These are phyloP conservation scores for Tauraco hartlaubi DNA, from an alignment of 2,797 vertebrate species.

Conservation along the genomic window DNA sequence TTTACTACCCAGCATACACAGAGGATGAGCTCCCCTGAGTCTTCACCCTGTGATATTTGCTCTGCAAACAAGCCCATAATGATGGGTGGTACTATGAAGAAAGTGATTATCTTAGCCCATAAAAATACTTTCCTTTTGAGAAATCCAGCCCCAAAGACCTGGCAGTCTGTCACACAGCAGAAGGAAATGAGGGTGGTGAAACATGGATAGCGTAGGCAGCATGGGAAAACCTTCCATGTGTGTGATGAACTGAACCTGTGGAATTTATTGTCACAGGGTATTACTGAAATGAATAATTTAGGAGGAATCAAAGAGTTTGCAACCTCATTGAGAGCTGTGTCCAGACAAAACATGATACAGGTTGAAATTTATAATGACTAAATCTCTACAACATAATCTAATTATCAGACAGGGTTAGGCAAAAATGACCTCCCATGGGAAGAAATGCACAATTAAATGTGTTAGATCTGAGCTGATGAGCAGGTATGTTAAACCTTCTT, in stretches of 20 bases:
- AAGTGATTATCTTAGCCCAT: neutral
- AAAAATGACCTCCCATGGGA: slow-evolving; percentile 71
- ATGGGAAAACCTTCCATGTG: neutral
- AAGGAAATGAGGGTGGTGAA: neutral
- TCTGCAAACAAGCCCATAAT: neutral
- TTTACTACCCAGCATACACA: neutral
- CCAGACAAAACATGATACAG: slow-evolving; percentile 57
- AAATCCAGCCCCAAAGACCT: neutral
- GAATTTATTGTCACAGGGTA: slow-evolving; percentile 29
- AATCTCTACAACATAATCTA: slow-evolving; percentile 68
- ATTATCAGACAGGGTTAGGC: slow-evolving; percentile 69
- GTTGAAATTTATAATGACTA: slow-evolving; percentile 68
- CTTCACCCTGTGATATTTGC: neutral
- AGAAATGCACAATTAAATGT: slow-evolving; percentile 67
- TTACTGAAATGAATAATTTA: slow-evolving; percentile 53
- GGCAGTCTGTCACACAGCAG: neutral
- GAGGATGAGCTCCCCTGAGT: neutral
- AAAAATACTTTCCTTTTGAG: neutral
- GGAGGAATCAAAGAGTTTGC: slow-evolving; percentile 59
- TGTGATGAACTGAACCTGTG: neutral
- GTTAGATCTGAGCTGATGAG: slow-evolving; percentile 67
- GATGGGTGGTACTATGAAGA: neutral
- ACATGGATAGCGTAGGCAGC: neutral
- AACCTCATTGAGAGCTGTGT: slow-evolving; percentile 51
- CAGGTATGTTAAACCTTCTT: slow-evolving; percentile 50